Evolutionary conservation across 2,888 invertebrate species (phyloP), one percentile per base, ranked within the genome.

Genomic region (Chorisops tibialis): DNA sequence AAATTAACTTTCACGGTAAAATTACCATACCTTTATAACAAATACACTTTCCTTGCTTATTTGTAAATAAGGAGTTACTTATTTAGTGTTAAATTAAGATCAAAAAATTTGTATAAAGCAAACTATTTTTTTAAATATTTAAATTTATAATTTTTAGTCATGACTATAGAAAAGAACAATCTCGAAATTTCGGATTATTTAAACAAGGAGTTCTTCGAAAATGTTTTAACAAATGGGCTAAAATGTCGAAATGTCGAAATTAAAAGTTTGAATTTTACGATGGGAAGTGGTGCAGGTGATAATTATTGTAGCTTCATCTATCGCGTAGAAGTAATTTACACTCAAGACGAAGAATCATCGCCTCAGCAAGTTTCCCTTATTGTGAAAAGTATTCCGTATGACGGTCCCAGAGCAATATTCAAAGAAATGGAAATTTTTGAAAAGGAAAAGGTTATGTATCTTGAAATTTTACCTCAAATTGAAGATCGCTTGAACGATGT

Each of bases 381-480:
- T 64, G 72, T 76, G 3, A 77, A 77, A 66, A 73, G 70, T 59
- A 76, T 76, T 47, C 72, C 73, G 21, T 75, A 76, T 3, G 68
- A 78, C 3, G 70, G 74, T 5, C 82, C 81, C 16, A 76, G 77
- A 43, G 70, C 73, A 7, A 75, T 80, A 35, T 74, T 79, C 41
- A 79, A 71, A 70, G 81, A 78, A 19, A 41, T 79, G 37, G 75
- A 79, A 3, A 76, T 80, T 11, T 81, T 80, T 68, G 70, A 76
- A 65, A 78, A 77, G 39, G 80, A 81, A 69, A 75, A 75, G 21
- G 75, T 78, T 67, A 80, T 81, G 74, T 81, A 69, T 43, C 72
- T 70, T 12, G 75, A 74, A 68, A 77, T 78, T 6, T 70, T 80
- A 37, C 80, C 79, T 22, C 73, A 74, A 61, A 70, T 81, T 66